Conservation (phyloP, 1,140 invertebrate genomes). For the Venustaconcha ellipsiformis region DNA sequence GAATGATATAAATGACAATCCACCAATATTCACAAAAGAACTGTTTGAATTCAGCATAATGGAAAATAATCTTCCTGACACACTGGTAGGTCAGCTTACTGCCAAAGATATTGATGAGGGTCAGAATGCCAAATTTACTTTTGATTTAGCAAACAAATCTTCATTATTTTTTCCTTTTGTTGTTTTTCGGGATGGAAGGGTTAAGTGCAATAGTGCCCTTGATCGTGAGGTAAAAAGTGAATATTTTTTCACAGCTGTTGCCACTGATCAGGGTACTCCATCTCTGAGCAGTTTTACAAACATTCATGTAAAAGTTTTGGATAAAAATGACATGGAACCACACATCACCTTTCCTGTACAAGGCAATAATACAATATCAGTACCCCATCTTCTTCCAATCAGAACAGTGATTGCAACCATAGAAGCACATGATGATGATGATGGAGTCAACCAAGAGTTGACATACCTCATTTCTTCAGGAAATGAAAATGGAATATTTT, state of each 20-base stretch:
- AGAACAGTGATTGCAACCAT: constrained; percentile 39
- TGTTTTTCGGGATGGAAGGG: constrained; percentile 33
- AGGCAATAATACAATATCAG: constrained; percentile 30
- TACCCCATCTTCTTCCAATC: constrained; percentile 24
- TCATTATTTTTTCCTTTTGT: constrained; percentile 29
- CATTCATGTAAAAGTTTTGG: constrained; percentile 34
- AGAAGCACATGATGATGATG: constrained; percentile 38
- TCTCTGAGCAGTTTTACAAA: constrained; percentile 25
- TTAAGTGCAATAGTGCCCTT: constrained; percentile 29
- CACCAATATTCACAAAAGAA: constrained; percentile 83
- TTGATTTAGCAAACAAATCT: constrained; percentile 22
- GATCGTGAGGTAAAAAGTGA: constrained; percentile 28
- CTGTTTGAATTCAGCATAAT: constrained; percentile 49
- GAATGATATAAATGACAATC: constrained; percentile 93
- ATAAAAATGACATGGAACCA: constrained; percentile 41
- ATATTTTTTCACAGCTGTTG: constrained; percentile 36
- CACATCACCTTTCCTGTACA: constrained; percentile 34
- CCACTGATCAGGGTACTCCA: constrained; percentile 39
- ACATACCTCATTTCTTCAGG: constrained; percentile 34
- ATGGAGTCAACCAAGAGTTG: constrained; percentile 32
- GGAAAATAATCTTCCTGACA: constrained; percentile 73
- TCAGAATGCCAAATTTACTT: constrained; percentile 49
- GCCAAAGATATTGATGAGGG: constrained; percentile 92
- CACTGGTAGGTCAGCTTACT: constrained; percentile 83
- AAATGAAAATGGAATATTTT: constrained; percentile 46